Base-by-base conservation (phyloP, 2,888 invertebrate genomes). In the Globia sparganii region DNA sequence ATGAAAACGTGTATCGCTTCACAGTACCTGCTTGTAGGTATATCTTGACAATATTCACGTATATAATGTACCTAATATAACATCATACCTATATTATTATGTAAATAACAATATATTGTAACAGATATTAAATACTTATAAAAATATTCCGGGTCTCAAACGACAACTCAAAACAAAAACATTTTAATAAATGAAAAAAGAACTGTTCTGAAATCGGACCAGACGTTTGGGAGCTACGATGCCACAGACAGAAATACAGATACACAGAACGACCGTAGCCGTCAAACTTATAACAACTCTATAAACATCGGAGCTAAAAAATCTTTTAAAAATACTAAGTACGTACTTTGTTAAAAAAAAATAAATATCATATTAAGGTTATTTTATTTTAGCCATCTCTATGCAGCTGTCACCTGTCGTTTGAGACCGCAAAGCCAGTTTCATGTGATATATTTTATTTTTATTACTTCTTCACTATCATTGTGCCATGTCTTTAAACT, bases 1-100 rank as follows among this genome's bases (percentile, higher is more conserved):
- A 83, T 85, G 72, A 80, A 86, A 87, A 86, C 87, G 84, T 90
- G 87, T 92, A 91, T 91, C 86, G 93, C 94, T 94, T 94, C 91
- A 90, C 90, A 90, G 95, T 96, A 95, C 95, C 95, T 95, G 95
- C 92, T 91, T 92, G 85, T 93, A 94, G 92, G 93, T 94, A 92
- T 93, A 89, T 89, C 90, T 91, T 83, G 94, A 95, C 94, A 95
- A 95, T 95, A 95, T 94, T 86, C 87, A 87, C 87, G 75, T 82
- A 85, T 87, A 84, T 84, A 87, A 82, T 84, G 81, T 84, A n/a
- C n/a, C n/a, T n/a, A 86, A 77, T 79, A 77, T 85, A 87, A 75
- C 78, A 87, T 85, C 84, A 77, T 81, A n/a, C n/a, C n/a, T n/a
- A 77, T 69, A 79, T 84, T 86, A 85, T 78, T 68, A 70, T 91